phyloP scores from a whole-genome alignment of 2,113 vertebrate species.

The Syngnathus typhle region DNA sequence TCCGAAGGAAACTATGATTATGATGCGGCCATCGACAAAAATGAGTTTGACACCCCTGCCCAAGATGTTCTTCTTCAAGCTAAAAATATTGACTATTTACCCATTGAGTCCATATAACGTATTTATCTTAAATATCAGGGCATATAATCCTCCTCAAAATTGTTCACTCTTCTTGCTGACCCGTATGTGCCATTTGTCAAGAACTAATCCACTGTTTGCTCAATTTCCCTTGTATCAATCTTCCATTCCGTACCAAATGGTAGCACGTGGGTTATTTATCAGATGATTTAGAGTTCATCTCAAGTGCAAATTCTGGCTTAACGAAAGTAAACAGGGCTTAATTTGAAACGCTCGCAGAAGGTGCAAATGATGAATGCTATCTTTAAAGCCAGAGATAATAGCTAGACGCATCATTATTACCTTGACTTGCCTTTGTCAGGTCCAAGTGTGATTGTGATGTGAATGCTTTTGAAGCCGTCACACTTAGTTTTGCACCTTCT shows the following conservation, averaged over 20 bases:
- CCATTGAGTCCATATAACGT: not conserved
- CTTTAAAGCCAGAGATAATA: slow-evolving; percentile 12
- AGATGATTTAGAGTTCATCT: slow-evolving; percentile 5
- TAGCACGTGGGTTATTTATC: slow-evolving; percentile 5
- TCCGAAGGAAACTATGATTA: no score
- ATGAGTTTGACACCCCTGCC: no score
- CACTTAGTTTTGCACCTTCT: slow-evolving; percentile 33
- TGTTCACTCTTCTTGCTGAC: slow-evolving; percentile 13
- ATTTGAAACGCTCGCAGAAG: slow-evolving; percentile 5
- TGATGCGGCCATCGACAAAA: no score
- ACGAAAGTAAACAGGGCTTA: slow-evolving; percentile 1
- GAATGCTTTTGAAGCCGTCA: slow-evolving; percentile 36
- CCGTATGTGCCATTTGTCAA: slow-evolving; percentile 9
- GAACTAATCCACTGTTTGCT: slow-evolving; percentile 6
- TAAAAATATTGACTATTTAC: not conserved
- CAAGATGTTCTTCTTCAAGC: no score
- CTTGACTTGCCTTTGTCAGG: slow-evolving; percentile 22
- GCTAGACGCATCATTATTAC: slow-evolving; percentile 15
- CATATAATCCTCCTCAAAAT: not conserved
- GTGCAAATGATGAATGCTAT: not conserved
- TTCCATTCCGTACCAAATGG: not conserved
- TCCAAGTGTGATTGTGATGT: slow-evolving; percentile 13
- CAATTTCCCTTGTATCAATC: not conserved
- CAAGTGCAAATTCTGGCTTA: slow-evolving; percentile 5
- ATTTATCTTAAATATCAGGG: slow-evolving; percentile 3